Evolutionary conservation across 2,113 vertebrate genomes (phyloP).

Genomic region (Cynoglossus semilaevis): DNA sequence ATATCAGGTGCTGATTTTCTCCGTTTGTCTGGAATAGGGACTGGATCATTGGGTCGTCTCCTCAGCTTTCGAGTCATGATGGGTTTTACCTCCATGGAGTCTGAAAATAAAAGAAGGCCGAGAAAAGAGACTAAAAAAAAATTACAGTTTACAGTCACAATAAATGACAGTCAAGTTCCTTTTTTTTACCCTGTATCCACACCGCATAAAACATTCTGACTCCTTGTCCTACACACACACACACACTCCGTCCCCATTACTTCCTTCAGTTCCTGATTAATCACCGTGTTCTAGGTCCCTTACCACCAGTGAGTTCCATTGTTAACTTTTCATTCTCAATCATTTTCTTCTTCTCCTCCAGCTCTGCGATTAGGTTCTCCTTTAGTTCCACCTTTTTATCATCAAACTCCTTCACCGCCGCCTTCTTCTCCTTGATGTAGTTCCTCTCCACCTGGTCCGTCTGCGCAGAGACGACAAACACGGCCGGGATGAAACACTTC

Average conservation of each 20-base stretch:
- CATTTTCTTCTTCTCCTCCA: slow-evolving; percentile 99
- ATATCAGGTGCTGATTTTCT: slow-evolving; percentile 98
- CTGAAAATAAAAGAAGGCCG: slow-evolving; percentile 62
- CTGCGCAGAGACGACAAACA: slow-evolving; percentile 62
- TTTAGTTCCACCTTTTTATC: slow-evolving; percentile 99
- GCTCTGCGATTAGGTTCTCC: slow-evolving; percentile 93
- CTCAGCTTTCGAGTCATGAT: slow-evolving; percentile 97
- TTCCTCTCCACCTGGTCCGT: slow-evolving; percentile 97
- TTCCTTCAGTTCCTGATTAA: too few relatives aligned
- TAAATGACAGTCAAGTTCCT: background rate
- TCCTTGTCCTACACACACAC: background rate
- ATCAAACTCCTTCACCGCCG: slow-evolving; percentile 97
- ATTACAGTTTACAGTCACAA: too few relatives aligned
- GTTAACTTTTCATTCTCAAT: slow-evolving; percentile 98
- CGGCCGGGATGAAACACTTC: background rate
- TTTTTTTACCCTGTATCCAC: background rate
- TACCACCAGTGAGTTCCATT: slow-evolving; percentile 98
- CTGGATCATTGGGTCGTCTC: slow-evolving; percentile 93
- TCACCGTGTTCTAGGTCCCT: slow-evolving; percentile 16
- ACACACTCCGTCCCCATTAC: background rate
- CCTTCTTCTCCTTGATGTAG: slow-evolving; percentile 97
- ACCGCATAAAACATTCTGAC: background rate
- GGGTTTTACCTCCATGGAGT: slow-evolving; percentile 99
- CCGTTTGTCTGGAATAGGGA: slow-evolving; percentile 96
- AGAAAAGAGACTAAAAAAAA: slow-evolving; percentile 1